Evolutionary conservation across 2,797 vertebrate species (phyloP), one percentile per base, ranked within the genome.

Genomic region (Petrocephalus schoutedeni): DNA sequence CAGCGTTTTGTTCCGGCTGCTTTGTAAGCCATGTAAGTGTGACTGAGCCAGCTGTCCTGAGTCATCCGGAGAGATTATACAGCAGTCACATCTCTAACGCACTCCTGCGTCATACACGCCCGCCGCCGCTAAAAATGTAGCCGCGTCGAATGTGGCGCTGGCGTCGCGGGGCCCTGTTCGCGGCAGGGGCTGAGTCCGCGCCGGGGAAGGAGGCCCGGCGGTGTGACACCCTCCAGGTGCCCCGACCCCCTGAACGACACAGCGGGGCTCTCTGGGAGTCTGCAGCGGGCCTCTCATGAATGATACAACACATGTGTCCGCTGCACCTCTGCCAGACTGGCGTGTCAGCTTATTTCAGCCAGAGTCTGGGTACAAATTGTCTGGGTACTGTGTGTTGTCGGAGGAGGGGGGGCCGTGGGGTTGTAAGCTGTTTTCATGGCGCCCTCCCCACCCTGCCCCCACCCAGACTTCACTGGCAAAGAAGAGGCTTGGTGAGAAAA

Each of bases 11-110:
- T 74, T 74, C 67, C 0, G 67, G 28, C 12, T 36, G 67, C 67
- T 74, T 41, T 74, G 28, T 32, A 74, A 74, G 67, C 32, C 14
- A 12, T 28, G 61, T 64, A 41, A 32, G 67, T 74, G 67, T 74
- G 32, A 19, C 67, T 88, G 56, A 77, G 67, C 88, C 85, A 49
- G 4, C 64, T 51, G 87, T 59, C 61, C 41, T 59, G 87, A 74
- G 32, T 74, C 67, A 32, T 74, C 67, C 32, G 10, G 28, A 32
- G 67, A 74, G 67, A 74, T 64, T 64, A 64, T 64, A 64, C 61
- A 64, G 61, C 61, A 64, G 61, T 12, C 61, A 64, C 21, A 28
- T 74, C 67, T 32, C 64, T 14, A 7, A 74, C 67, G 5, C 67
- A 9, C 28, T 74, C 67, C 67, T 74, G 28, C 32, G 28, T 74